Percentiles rank a stretch among this genome's conserved stretches.
These are phyloP conservation scores for Drosophila parthenogenetica DNA, from an alignment of 2,888 invertebrate species.

Conservation along the genomic window DNA sequence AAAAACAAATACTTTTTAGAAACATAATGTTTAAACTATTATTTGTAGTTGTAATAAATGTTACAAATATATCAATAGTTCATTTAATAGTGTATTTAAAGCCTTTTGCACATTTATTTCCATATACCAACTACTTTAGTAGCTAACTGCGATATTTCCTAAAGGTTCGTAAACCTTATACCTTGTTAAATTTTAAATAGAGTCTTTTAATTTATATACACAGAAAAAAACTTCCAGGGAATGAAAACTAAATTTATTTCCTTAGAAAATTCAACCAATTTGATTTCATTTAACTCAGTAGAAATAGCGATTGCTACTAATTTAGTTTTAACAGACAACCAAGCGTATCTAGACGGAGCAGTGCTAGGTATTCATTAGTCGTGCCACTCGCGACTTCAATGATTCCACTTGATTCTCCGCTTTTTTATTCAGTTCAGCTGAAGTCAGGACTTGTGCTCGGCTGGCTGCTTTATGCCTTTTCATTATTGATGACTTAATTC, in stretches of 20 bases:
- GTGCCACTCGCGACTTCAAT: background rate
- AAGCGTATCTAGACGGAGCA: background rate
- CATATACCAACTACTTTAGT: background rate
- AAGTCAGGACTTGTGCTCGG: conserved; percentile 39
- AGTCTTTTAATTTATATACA: background rate
- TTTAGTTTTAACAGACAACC: no score
- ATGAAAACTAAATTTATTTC: no score
- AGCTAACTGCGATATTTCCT: background rate
- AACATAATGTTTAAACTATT: no score
- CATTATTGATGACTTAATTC: conserved; percentile 83
- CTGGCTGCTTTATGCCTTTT: conserved; percentile 70
- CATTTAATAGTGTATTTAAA: no score
- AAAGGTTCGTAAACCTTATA: background rate
- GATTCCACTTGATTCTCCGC: conserved; percentile 10
- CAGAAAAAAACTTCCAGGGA: no score
- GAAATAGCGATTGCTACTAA: no score
- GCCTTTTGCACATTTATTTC: no score
- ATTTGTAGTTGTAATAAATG: no score
- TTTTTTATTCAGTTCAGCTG: conserved; percentile 30
- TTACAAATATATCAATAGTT: no score
- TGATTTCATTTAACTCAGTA: no score
- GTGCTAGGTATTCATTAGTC: background rate
- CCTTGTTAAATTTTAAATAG: background rate
- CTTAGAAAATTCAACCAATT: no score
- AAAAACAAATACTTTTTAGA: background rate